Evolutionary conservation across 2,113 vertebrate species (phyloP), one percentile per base, ranked within the genome.

Genomic region (Rhabdomys dilectus): DNA sequence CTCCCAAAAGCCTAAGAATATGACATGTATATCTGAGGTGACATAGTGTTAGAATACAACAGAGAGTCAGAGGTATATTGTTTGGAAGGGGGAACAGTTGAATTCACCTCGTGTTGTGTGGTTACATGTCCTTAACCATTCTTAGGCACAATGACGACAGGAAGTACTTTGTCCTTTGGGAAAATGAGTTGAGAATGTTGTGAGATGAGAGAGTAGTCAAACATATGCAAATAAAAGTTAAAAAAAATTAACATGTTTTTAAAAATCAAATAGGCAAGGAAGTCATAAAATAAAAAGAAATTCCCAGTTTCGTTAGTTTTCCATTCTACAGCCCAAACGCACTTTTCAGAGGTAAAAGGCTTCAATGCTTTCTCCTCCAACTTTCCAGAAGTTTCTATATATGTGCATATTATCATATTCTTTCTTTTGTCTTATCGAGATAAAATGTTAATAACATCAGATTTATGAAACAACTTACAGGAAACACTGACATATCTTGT

Each of bases 391-490:
- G 51, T 88, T 58, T 94, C 89, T 80, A 29, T 51, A 66, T 42
- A 26, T 76, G 24, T 88, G 26, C 77, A 3, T 88, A 45, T 89
- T 72, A 92, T 87, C 36, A 62, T 93, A 24, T 5, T 1, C 6
- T n/a, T 88, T 51, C 29, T 36, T 24, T 84, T 70, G 72, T 31
- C 88, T 95, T 89, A 48, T 90, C 13, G 34, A 64, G 62, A 75
- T 77, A 31, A 64, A 68, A 64, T 70, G 60, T 51, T 48, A 86
- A 85, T 42, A n/a, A n/a, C 34, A 75, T 91, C 53, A 70, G 22
- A 91, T 81, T 62, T 89, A 93, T 21, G 87, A 66, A 81, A 86
- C 29, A 91, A 84, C 7, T 91, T 70, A 58, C n/a, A 94, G 53
- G 64, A 68, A 93, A 78, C 73, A 80, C 66, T 68, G 31, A 16